Conservation (phyloP, 2,113 vertebrate genomes). For the Panthera uncia region DNA sequence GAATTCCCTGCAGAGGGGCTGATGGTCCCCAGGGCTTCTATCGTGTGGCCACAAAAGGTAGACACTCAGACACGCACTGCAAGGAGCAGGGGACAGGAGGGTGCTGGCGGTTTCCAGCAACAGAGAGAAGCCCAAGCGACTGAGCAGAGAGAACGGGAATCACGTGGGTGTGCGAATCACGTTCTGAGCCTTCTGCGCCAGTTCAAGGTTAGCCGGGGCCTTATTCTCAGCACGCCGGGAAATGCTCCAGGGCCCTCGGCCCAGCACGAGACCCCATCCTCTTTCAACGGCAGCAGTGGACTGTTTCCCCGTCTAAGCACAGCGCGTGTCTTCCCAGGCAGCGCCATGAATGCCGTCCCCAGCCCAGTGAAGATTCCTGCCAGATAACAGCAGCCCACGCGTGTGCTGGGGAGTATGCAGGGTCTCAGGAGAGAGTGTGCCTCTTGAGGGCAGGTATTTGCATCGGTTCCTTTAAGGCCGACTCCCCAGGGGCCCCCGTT, state of each 20-base stretch:
- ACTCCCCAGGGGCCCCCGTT: neutral
- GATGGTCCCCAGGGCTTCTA: too few relatives aligned
- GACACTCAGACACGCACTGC: fast-evolving
- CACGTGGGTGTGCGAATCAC: fast-evolving
- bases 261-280: fast-evolving
- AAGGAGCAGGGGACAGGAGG: fast-evolving
- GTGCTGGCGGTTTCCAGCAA: fast-evolving
- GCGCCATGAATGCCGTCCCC: fast-evolving
- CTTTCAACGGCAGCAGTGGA: fast-evolving
- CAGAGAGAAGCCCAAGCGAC: fast-evolving
- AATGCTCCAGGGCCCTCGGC: fast-evolving
- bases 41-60: fast-evolving
- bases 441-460: fast-evolving
- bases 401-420: fast-evolving
- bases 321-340: fast-evolving
- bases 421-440: neutral
- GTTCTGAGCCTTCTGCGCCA: fast-evolving
- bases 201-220: fast-evolving
- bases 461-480: fast-evolving
- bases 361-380: fast-evolving
- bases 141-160: fast-evolving
- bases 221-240: fast-evolving
- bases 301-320: fast-evolving
- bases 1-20: too few relatives aligned
- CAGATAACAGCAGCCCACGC: fast-evolving